Evolutionary conservation across 2,797 vertebrate genomes (phyloP).

Genomic region (Emydoidea blandingii): DNA sequence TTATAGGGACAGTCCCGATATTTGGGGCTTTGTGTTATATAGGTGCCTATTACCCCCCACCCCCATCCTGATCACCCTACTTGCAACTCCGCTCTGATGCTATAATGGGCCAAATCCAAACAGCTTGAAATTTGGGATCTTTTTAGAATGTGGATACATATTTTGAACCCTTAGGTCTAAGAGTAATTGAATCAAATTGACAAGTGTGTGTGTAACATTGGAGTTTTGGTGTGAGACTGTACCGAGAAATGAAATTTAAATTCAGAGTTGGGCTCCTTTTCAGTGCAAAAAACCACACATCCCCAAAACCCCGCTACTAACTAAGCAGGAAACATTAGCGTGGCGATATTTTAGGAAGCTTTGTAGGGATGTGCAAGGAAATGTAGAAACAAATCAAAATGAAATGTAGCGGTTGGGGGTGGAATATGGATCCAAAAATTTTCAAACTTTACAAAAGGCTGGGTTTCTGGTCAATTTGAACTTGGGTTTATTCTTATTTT

Average conservation of each 20-base stretch:
- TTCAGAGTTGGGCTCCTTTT: not conserved
- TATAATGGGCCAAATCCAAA: not conserved
- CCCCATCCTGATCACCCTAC: too few relatives aligned
- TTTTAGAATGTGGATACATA: not conserved
- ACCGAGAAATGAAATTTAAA: not conserved
- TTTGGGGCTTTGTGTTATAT: too few relatives aligned
- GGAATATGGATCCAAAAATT: fast-evolving
- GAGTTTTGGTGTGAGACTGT: too few relatives aligned
- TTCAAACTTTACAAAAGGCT: not conserved
- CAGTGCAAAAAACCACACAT: not conserved
- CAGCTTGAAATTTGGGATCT: not conserved
- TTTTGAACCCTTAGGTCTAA: not conserved
- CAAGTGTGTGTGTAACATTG: not conserved
- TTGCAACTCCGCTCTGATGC: not conserved
- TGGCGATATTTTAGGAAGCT: not conserved
- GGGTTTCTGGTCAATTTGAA: not conserved
- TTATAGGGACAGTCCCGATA: too few relatives aligned
- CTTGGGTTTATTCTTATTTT: not conserved
- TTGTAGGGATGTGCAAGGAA: not conserved
- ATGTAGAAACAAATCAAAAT: not conserved
- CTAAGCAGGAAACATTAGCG: not conserved
- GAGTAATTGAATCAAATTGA: fast-evolving
- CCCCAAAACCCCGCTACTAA: not conserved
- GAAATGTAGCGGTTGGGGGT: not conserved
- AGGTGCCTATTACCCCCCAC: too few relatives aligned